Percentiles rank a stretch among this genome's conserved stretches.
These are phyloP conservation scores for Uria lomvia DNA, from an alignment of 2,113 vertebrate genomes.

Conservation along the genomic window DNA sequence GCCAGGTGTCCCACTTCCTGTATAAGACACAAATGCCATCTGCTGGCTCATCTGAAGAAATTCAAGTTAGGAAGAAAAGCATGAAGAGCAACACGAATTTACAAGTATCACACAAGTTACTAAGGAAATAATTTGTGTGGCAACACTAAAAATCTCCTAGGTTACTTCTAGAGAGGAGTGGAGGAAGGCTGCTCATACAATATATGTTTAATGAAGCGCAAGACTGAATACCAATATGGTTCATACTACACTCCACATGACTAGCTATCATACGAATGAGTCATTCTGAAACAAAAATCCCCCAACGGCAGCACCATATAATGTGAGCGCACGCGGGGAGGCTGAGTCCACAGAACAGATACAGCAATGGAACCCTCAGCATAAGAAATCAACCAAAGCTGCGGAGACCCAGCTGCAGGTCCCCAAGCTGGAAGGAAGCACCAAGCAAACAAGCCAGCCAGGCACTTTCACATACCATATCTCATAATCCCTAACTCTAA, in stretches of 20 bases:
- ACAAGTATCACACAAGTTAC: neutral
- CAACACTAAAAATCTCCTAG: neutral
- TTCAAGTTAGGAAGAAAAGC: neutral
- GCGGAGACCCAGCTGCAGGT: fast-evolving
- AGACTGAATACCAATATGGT: fast-evolving
- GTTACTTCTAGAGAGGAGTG: neutral
- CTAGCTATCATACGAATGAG: neutral
- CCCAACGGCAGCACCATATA: neutral
- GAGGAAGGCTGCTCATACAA: neutral
- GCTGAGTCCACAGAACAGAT: neutral
- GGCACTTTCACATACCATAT: neutral
- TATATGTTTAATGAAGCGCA: neutral
- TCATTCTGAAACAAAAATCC: neutral
- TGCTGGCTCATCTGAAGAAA: neutral
- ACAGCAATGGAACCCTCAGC: neutral
- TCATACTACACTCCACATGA: neutral
- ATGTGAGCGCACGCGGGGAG: fast-evolving
- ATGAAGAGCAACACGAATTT: neutral
- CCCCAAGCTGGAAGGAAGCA: neutral
- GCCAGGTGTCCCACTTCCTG: neutral
- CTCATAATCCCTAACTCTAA: neutral
- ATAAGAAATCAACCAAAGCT: neutral
- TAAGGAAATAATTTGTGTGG: neutral
- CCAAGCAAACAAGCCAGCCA: neutral
- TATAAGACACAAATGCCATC: neutral